A percentile compares a stretch with the other conserved stretches of the same genome.
Evolutionary conservation across 2,113 vertebrate species (phyloP).

Genomic region (Vireo altiloquus): DNA sequence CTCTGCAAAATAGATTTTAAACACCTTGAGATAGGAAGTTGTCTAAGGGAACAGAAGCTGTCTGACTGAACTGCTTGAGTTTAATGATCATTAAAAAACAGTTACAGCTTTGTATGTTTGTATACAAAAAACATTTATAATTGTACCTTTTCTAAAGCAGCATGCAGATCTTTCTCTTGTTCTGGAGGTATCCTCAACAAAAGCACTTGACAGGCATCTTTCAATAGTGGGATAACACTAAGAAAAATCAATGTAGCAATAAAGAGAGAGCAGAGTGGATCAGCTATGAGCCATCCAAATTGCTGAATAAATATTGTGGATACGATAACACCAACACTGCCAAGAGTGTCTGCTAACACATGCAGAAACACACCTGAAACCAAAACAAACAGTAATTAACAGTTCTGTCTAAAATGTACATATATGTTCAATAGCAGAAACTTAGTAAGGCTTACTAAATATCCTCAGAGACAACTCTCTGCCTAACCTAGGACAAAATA

Average conservation of each 20-base stretch:
- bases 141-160: constrained; percentile 90
- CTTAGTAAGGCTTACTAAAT: background rate
- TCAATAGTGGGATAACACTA: constrained; percentile 93
- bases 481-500: background rate
- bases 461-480: background rate
- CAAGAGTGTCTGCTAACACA: constrained; percentile 93
- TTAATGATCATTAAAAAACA: background rate
- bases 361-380: constrained; percentile 92
- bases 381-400: background rate
- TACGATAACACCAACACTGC: constrained; percentile 95
- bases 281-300: constrained; percentile 97
- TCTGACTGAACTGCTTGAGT: background rate
- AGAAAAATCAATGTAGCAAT: constrained; percentile 94
- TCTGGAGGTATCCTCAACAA: constrained; percentile 87
- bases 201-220: constrained; percentile 93
- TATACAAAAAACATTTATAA: background rate
- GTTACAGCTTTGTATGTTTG: background rate
- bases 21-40: background rate
- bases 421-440: background rate
- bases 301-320: constrained; percentile 96
- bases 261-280: constrained; percentile 96
- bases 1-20: background rate
- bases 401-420: background rate
- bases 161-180: constrained; percentile 88
- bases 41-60: background rate